phyloP scores from a whole-genome alignment of 1,140 invertebrate genomes.

The Dinothrombium tinctorium region DNA sequence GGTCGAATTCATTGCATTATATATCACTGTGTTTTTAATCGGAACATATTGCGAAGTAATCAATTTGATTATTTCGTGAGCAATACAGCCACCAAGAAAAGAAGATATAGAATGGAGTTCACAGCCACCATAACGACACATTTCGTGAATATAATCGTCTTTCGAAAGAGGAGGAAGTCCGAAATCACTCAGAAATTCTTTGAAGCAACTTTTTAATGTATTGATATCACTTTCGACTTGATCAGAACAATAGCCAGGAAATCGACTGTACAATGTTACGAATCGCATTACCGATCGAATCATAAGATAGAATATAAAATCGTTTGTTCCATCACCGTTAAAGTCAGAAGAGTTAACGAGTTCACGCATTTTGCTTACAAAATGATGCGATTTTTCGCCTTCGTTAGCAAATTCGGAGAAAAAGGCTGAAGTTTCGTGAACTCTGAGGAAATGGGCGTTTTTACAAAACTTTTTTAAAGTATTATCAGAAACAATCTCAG shows the following conservation, averaged over 20 bases:
- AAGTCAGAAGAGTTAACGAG: background rate
- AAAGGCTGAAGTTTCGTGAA: conserved; percentile 45
- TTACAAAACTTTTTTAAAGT: conserved; percentile 45
- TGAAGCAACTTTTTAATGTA: conserved; percentile 41
- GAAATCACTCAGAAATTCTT: conserved; percentile 47
- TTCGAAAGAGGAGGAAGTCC: conserved; percentile 44
- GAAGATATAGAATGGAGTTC: conserved; percentile 88
- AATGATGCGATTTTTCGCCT: conserved; percentile 11
- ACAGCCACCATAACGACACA: conserved; percentile 71
- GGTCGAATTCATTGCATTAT: conserved; percentile 72
- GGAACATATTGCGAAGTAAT: conserved; percentile 89
- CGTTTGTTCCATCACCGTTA: conserved; percentile 31
- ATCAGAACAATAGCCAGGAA: conserved; percentile 65
- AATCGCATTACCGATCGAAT: conserved; percentile 75
- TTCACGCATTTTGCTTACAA: background rate
- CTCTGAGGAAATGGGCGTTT: conserved; percentile 48
- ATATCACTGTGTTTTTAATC: conserved; percentile 82
- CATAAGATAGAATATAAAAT: conserved; percentile 73
- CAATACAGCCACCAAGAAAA: conserved; percentile 69
- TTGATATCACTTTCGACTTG: conserved; percentile 69
- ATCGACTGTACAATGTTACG: conserved; percentile 56
- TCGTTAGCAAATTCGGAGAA: conserved; percentile 32
- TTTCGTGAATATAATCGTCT: conserved; percentile 86
- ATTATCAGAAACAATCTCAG: conserved; percentile 35
- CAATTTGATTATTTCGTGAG: conserved; percentile 93